phyloP scores from a whole-genome alignment of 1,140 invertebrate genomes.

The Orussus abietinus region DNA sequence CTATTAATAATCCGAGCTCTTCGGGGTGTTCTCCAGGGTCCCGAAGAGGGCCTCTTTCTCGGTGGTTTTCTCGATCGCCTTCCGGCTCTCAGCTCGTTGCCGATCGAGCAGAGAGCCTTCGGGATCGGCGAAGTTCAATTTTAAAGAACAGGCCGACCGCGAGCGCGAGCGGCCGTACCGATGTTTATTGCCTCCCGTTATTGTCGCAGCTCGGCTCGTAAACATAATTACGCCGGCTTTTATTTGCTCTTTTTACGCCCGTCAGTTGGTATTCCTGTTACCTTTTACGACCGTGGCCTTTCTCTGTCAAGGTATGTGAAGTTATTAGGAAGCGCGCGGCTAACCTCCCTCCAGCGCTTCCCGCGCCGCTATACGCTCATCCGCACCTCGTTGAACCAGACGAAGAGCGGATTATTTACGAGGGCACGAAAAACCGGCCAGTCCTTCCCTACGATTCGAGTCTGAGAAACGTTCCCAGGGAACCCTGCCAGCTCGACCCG shows the following conservation, averaged over 20 bases:
- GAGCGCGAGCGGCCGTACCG: conserved; percentile 10
- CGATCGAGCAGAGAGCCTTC: no score
- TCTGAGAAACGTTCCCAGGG: no score
- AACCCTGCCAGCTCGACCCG: no score
- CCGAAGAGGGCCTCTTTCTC: no score
- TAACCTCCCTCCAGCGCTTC: conserved; percentile 20
- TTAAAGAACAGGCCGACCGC: conserved; percentile 7
- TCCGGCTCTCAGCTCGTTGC: no score
- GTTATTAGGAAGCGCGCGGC: conserved; percentile 32
- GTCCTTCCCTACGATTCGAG: no score
- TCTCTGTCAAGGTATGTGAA: conserved; percentile 26
- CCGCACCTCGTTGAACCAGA: conserved; percentile 31
- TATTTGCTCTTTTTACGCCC: conserved; percentile 21
- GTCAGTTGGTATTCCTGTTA: conserved; percentile 23
- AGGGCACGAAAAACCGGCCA: no score
- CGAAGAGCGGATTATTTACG: conserved; percentile 23
- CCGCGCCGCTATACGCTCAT: conserved; percentile 22
- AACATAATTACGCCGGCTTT: conserved; percentile 26
- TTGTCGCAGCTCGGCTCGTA: conserved; percentile 18
- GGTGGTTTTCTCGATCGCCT: no score
- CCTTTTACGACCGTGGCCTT: conserved; percentile 27
- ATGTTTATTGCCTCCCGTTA: conserved; percentile 22
- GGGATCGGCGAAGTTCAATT: conserved; percentile 8
- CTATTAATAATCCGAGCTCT: no score
- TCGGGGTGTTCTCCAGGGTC: no score